Base-by-base conservation (phyloP, 2,797 vertebrate genomes). In the Pangasius djambal region DNA sequence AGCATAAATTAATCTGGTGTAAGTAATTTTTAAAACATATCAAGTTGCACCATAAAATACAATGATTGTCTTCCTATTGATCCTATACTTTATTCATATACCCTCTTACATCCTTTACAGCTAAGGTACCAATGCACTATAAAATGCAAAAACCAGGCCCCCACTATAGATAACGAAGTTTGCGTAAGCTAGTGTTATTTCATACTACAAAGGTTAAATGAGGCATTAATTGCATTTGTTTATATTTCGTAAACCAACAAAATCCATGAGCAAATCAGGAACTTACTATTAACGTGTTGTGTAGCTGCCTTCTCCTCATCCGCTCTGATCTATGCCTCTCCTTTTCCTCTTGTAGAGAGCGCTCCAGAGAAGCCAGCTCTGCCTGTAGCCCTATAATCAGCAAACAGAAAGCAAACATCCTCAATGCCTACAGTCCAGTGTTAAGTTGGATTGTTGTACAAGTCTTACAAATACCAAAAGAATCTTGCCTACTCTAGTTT, bases 231-330 rank as follows among this genome's bases (percentile, higher is more conserved):
- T 74, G n/a, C 6, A 16, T 13, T 52, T 75, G 37, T 77, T 79
- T 72, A 72, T 28, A 79, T 20, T 79, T 79, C n/a, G 55, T 70
- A 78, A 63, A 67, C 69, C 20, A 75, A 15, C 48, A 22, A 77
- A 70, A 57, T 6, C n/a, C 44, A 52, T 15, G 4, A 61, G 50
- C 77, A 37, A 81, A 48, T 57, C 2, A 67, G 50, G 70, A 37
- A 91, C 95, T 94, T 92, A 96, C 96, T 92, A 96, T 87, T 88
- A 97, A 90, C 48, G 83, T 93, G 85, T 96, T 96, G 92, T 96
- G 95, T 2, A 96, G 93, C 83, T 90, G 55, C 87, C 90, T 95
- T 87, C 96, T 95, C 88, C 91, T 94, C 75, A 93, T 90, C 83
- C 93, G 94, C 88, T 97, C 96, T 86, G 89, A 92, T 83, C 91